Conservation (phyloP, 2,797 vertebrate species). For the Picus viridis region DNA sequence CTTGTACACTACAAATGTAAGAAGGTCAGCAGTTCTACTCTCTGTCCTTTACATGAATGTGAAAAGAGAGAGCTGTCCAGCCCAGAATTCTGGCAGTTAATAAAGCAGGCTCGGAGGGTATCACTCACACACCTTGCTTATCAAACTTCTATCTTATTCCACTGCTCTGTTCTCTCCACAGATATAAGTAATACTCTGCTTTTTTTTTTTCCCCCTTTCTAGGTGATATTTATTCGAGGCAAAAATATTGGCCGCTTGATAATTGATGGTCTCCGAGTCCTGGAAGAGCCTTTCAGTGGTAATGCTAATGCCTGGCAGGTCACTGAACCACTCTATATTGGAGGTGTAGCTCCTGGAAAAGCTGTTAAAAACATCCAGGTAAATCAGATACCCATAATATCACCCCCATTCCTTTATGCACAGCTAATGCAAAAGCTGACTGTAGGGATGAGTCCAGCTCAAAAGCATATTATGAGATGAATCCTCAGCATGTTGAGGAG, state of each 20-base stretch:
- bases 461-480: not conserved
- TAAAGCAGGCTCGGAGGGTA: not conserved
- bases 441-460: not conserved
- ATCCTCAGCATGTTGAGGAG: not conserved
- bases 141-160: not conserved
- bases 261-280: conserved; percentile 86
- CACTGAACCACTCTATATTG: conserved; percentile 86
- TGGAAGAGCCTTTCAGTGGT: conserved; percentile 80
- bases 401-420: not conserved
- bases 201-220: not conserved
- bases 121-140: not conserved
- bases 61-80: not conserved
- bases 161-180: not conserved
- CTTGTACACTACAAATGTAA: not conserved
- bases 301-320: conserved; percentile 80
- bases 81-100: not conserved
- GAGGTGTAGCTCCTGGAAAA: conserved; percentile 88
- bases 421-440: not conserved
- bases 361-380: conserved; percentile 92
- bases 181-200: not conserved
- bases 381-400: conserved; percentile 11
- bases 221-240: conserved; percentile 89
- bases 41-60: not conserved
- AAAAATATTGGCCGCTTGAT: conserved; percentile 85
- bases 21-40: not conserved